Evolutionary conservation across 2,888 invertebrate species (phyloP).

Genomic region (Euplagia quadripunctaria): DNA sequence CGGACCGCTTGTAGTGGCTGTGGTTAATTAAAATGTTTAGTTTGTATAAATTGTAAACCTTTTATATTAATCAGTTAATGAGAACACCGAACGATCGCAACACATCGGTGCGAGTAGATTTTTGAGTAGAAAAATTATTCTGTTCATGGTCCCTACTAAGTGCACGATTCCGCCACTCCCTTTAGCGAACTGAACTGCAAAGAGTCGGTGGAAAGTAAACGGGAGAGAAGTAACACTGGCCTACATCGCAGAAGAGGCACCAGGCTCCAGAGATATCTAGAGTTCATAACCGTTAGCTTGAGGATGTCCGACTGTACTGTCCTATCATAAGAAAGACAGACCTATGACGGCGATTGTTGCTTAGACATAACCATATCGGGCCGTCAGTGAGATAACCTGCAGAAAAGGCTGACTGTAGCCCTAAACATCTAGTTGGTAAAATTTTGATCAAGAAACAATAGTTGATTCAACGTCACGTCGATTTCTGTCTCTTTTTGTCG

Average conservation of each 20-base stretch:
- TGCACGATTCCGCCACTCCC: not conserved
- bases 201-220: not conserved
- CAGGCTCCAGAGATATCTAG: not conserved
- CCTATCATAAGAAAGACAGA: not conserved
- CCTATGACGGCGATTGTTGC: not conserved
- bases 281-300: not conserved
- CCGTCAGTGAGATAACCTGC: not conserved
- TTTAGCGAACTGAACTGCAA: not conserved
- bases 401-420: not conserved
- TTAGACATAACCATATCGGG: not conserved
- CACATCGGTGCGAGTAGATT: not conserved
- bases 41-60: not conserved
- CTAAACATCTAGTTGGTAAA: not conserved
- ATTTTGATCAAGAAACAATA: not conserved
- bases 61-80: not conserved
- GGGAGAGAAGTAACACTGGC: not conserved
- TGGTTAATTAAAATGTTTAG: not conserved
- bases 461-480: not conserved
- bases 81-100: not conserved
- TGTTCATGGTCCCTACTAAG: not conserved
- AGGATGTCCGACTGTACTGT: not conserved
- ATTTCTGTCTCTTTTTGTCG: not conserved
- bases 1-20: conserved; percentile 53
- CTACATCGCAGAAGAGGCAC: not conserved
- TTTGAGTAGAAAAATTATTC: no score